These are phyloP conservation scores for Cataglyphis albicans DNA, from an alignment of 2,888 invertebrate species.

Conservation along the genomic window DNA sequence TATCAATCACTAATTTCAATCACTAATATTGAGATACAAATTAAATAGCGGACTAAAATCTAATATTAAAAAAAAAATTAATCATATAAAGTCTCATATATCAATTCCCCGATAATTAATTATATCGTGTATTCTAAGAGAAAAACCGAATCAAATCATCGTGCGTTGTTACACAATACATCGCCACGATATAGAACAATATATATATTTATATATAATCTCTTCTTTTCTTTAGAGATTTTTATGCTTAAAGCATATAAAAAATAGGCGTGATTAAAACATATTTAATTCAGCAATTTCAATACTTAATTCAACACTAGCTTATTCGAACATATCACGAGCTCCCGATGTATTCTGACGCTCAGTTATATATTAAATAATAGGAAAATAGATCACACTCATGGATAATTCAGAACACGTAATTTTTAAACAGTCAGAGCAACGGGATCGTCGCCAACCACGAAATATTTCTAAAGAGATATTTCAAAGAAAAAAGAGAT, in stretches of 20 bases:
- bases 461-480: slow-evolving; percentile 35
- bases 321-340: not conserved
- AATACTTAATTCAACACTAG: not conserved
- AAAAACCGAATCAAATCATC: not conserved
- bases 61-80: not conserved
- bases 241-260: not conserved
- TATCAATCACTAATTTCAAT: not conserved
- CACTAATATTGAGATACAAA: not conserved
- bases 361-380: slow-evolving; percentile 4
- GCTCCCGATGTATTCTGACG: slow-evolving; percentile 19
- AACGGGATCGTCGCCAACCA: slow-evolving; percentile 17
- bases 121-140: not conserved
- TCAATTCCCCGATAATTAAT: slow-evolving; percentile 11
- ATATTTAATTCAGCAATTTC: slow-evolving; percentile 4
- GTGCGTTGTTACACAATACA: not conserved
- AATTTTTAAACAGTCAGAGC: slow-evolving; percentile 39
- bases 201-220: not conserved
- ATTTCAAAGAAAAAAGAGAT: slow-evolving; percentile 33
- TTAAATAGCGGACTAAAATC: not conserved
- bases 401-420: slow-evolving; percentile 29
- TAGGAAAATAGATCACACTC: slow-evolving; percentile 28
- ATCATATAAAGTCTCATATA: not conserved
- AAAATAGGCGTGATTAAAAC: not conserved
- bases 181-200: not conserved
- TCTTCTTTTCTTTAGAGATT: not conserved